A percentile compares a stretch with the other conserved stretches of the same genome.
phyloP scores from a whole-genome alignment of 2,113 vertebrate species.

The Sciurus niger region DNA sequence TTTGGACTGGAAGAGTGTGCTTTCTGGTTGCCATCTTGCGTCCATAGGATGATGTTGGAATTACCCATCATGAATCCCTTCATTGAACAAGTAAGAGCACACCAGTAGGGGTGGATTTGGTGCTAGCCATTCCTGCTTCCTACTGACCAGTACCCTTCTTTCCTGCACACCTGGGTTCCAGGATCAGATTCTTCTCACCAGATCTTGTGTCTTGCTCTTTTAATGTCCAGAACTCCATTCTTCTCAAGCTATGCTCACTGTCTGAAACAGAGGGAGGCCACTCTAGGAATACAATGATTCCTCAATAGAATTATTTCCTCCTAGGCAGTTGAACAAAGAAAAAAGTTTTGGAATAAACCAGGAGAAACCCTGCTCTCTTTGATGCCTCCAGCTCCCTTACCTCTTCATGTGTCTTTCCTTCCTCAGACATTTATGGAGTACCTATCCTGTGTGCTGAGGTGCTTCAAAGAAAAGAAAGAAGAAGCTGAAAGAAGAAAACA shows the following conservation, averaged over 20 bases:
- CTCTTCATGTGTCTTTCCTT: neutral
- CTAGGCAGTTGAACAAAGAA: neutral
- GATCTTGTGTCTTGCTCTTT: neutral
- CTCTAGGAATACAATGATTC: neutral
- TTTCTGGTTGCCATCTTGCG: neutral
- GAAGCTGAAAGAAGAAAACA: neutral
- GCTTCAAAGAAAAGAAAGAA: slow-evolving; percentile 41
- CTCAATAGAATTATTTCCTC: neutral
- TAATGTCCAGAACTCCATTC: neutral
- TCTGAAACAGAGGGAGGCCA: neutral
- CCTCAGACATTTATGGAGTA: neutral
- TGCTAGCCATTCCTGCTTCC: neutral
- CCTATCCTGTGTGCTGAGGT: neutral
- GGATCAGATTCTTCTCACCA: neutral
- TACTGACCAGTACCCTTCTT: neutral
- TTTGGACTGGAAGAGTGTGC: neutral
- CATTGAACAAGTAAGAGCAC: neutral
- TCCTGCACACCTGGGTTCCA: neutral
- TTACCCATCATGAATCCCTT: neutral
- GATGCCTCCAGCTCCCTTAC: neutral
- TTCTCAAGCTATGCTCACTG: slow-evolving; percentile 22
- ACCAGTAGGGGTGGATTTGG: neutral
- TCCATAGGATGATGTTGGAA: neutral
- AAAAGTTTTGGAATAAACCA: neutral
- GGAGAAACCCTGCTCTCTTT: neutral